phyloP scores from a whole-genome alignment of 2,888 invertebrate species.

The Conistra vaccinii region DNA sequence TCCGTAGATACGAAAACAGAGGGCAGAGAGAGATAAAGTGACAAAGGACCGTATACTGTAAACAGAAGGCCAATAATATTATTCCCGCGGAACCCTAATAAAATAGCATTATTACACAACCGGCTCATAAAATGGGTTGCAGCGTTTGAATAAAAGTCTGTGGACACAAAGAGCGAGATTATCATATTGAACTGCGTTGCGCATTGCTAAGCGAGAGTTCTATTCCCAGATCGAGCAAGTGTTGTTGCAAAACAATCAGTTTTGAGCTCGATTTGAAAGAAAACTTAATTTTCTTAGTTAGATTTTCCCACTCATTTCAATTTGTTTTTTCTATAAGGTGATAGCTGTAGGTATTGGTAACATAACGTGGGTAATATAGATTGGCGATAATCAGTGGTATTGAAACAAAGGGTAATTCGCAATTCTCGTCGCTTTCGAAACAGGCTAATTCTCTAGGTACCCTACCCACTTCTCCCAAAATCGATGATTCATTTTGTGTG shows the following conservation, averaged over 20 bases:
- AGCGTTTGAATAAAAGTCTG: constrained; percentile 45
- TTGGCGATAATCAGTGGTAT: not conserved
- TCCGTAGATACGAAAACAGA: constrained; percentile 5
- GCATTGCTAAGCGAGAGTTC: not conserved
- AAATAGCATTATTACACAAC: constrained; percentile 54
- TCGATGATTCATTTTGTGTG: not conserved
- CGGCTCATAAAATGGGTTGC: constrained; percentile 57
- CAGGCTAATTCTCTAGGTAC: not conserved
- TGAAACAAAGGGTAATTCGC: no score
- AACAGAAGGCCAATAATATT: constrained; percentile 35
- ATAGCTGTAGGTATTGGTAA: no score
- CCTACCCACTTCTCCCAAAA: not conserved
- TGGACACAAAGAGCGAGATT: constrained; percentile 25
- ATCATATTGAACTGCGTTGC: constrained; percentile 22
- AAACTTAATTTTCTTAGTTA: not conserved
- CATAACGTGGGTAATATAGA: not conserved
- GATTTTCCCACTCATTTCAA: not conserved
- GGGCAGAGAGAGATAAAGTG: constrained; percentile 29
- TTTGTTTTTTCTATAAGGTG: no score
- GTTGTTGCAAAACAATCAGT: not conserved
- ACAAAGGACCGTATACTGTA: constrained; percentile 7
- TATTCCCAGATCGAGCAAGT: not conserved
- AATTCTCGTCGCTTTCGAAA: not conserved
- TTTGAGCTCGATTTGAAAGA: not conserved
- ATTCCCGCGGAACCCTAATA: constrained; percentile 54